Base-by-base conservation (phyloP, 2,113 vertebrate species). In the Climacteris rufus region DNA sequence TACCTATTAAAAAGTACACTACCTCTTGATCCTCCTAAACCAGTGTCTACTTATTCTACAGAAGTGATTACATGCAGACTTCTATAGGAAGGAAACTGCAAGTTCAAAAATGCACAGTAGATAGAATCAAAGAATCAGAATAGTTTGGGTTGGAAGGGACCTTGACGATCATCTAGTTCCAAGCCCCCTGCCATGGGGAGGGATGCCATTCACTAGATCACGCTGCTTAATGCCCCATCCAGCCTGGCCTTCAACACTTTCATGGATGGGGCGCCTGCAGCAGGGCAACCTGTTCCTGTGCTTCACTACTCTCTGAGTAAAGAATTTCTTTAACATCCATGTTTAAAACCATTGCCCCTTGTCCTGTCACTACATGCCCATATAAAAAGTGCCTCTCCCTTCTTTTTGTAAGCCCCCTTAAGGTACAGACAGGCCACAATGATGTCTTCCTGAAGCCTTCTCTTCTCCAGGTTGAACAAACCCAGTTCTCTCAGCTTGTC, bases 191-290 rank as follows among this genome's bases (percentile, higher is more conserved):
- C 35, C 9, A 5, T 7, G 40, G 8, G 6, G 21, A 49, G 24
- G 35, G 21, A 47, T 18, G 9, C 31, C 25, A 35, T 25, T 49
- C 56, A 56, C 16, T 27, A 35, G 25, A 37, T 50, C 21, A 49
- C 11, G 40, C 8, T 54, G 6, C 24, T 31, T 24, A 42, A 35
- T 24, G 17, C 24, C 10, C 24, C 65, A 35, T 27, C 16, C 35
- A 47, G 4, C 13, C 17, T 17, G 24, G 49, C 24, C 40, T 63
- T 40, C 49, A 63, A 30, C 11, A 47, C 13, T 40, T 63, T 15
- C 1, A 0, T 23, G n/a, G 8, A 47, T 24, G 15, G 24, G 20
- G 19, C 13, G 47, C 14, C 19, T 1, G 0, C 30, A 25, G 7
- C 2, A 71, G n/a, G 13, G 13, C 8, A 42, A 42, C 40, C 40